Evolutionary conservation across 2,888 invertebrate genomes (phyloP).

Genomic region (Coenonympha arcania): DNA sequence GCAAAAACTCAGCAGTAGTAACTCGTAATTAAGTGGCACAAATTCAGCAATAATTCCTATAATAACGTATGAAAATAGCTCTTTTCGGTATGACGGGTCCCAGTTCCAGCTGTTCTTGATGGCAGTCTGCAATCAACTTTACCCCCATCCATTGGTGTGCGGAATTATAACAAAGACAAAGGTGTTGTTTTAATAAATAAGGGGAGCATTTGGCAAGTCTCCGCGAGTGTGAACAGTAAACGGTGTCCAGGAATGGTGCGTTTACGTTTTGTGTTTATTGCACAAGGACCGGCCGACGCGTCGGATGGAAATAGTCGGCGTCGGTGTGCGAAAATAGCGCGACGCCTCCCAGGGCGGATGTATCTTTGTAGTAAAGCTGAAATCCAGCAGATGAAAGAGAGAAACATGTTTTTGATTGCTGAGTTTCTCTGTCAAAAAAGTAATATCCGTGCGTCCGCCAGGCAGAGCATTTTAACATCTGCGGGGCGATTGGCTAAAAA

Average conservation of each 20-base stretch:
- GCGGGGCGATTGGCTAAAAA: no score
- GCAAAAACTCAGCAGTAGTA: no score
- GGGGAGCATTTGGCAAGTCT: conserved; percentile 24
- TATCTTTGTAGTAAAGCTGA: conserved; percentile 12
- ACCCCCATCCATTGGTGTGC: not conserved
- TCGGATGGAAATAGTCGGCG: conserved; percentile 52
- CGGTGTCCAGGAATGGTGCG: conserved; percentile 28
- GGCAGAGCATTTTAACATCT: no score
- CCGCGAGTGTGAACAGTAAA: conserved; percentile 10
- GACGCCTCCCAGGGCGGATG: conserved; percentile 38
- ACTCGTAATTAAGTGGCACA: no score
- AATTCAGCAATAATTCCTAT: no score
- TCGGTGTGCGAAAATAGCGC: conserved; percentile 54
- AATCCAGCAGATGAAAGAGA: not conserved
- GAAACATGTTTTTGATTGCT: no score
- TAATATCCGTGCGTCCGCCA: no score
- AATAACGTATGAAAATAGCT: no score
- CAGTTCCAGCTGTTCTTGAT: no score
- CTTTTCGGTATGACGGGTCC: no score
- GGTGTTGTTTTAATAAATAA: conserved; percentile 12
- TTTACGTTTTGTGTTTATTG: conserved; percentile 34
- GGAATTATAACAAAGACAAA: conserved; percentile 3
- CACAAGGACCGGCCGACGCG: conserved; percentile 41
- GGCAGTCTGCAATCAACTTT: no score
- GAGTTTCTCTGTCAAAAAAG: no score